Base-by-base conservation (phyloP, 2,888 invertebrate species). In the Barypeithes pellucidus region DNA sequence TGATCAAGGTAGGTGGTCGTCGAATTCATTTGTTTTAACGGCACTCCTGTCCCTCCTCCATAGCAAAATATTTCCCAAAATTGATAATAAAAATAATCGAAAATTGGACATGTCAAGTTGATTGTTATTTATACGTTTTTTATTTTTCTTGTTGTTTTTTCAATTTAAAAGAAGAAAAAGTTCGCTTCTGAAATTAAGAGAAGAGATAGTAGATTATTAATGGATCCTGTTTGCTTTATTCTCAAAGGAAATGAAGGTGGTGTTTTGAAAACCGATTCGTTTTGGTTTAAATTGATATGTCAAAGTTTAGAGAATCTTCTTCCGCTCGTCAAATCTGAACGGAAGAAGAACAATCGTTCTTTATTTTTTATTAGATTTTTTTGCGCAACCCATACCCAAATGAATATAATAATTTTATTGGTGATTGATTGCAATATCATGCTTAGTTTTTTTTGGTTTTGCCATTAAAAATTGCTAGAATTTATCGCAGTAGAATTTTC, bases 51-150 rank as follows among this genome's bases (percentile, higher is more conserved):
- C 54, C 61, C 68, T 45, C 73, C 73, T 67, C 68, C 57, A 52
- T 45, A 57, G 73, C 73, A 50, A 73, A 73, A 73, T 73, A 68
- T 73, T 73, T 73, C 73, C 68, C 29, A 63, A 73, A 73, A 67
- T 57, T 63, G 67, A 63, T 62, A 63, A 72, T 72, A 67, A 67
- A 73, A 67, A 62, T 45, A 47, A 57, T 43, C 14, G 36, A 47
- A 22, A 45, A 57, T 54, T 33, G 41, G 59, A 71, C 45, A 50
- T 57, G 71, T 66, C 72, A 33, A 72, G 61, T 41, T 72, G 66
- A 72, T 72, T 72, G 66, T 72, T 65, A 72, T 72, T 72, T 72
- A 72, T 72, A 39, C 59, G 65, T 65, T 61, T 43, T 62, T 73
- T 63, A 57, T 63, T 70, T 63, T 29, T 29, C 8, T 29, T 1